Evolutionary conservation across 2,797 vertebrate species (phyloP).

Genomic region (Pseudomugil gertrudae): DNA sequence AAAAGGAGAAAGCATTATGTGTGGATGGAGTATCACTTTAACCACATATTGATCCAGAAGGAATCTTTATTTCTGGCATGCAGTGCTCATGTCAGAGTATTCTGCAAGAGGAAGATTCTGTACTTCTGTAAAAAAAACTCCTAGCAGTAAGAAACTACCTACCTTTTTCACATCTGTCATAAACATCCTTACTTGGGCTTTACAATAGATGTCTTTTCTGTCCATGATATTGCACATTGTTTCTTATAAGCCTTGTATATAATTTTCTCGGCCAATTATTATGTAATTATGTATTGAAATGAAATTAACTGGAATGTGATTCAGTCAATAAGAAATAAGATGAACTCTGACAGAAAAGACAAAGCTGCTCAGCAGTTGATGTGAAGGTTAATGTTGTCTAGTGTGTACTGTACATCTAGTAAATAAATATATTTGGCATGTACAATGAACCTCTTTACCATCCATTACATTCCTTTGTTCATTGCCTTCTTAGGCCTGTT

Average conservation of each 20-base stretch:
- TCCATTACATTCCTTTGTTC: conserved; percentile 30
- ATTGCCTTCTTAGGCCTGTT: conserved; percentile 19
- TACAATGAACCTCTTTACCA: conserved; percentile 43
- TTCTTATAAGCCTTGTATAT: conserved; percentile 58
- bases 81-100: conserved; percentile 47
- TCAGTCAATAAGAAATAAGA: conserved; percentile 5
- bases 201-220: conserved; percentile 52
- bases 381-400: conserved; percentile 55
- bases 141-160: conserved; percentile 49
- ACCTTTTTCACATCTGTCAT: conserved; percentile 42
- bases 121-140: conserved; percentile 42
- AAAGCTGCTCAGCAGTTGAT: conserved; percentile 46
- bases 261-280: conserved; percentile 28
- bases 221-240: conserved; percentile 44
- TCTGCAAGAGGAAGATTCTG: conserved; percentile 34
- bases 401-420: conserved; percentile 70
- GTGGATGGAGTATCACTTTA: conserved; percentile 48
- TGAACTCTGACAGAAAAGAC: conserved; percentile 14
- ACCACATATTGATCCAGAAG: conserved; percentile 56
- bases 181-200: conserved; percentile 47
- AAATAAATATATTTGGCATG: conserved; percentile 80
- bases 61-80: conserved; percentile 55
- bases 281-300: conserved; percentile 41
- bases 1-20: conserved; percentile 2
- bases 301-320: conserved; percentile 15